Evolutionary conservation across 2,797 vertebrate species (phyloP).

Genomic region (Syngnathus acus): DNA sequence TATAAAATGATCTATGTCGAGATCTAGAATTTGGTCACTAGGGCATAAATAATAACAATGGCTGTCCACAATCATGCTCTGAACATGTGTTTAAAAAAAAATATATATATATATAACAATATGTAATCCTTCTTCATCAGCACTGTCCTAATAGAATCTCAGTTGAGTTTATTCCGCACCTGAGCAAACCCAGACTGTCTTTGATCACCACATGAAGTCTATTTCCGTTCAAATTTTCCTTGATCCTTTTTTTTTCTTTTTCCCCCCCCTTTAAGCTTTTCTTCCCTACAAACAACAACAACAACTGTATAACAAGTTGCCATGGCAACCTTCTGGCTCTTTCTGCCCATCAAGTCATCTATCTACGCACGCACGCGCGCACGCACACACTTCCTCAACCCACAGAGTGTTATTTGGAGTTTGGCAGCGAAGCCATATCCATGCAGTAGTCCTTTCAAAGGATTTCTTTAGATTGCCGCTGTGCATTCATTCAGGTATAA

Average conservation of each 20-base stretch:
- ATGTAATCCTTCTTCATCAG: not conserved
- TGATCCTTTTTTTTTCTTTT: not conserved
- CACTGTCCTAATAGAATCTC: not conserved
- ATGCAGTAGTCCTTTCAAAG: not conserved
- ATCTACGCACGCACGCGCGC: too few species aligned
- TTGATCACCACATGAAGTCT: not conserved
- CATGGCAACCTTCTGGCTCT: constrained; percentile 18
- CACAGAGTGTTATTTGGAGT: constrained; percentile 5
- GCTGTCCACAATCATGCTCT: not conserved
- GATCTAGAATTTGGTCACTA: not conserved
- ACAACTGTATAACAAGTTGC: constrained; percentile 18
- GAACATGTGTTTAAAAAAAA: not conserved
- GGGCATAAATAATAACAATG: not conserved
- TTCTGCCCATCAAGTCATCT: constrained; percentile 8
- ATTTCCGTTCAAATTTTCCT: not conserved
- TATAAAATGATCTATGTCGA: too few species aligned
- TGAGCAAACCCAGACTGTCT: not conserved
- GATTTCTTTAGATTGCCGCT: not conserved
- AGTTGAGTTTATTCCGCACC: not conserved
- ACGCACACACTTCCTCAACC: constrained; percentile 13
- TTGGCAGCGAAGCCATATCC: not conserved
- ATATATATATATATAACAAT: not conserved
- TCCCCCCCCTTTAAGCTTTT: not conserved
- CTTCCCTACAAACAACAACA: not conserved
- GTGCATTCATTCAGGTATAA: too few species aligned